Percentiles rank a stretch among this genome's conserved stretches.
phyloP scores from a whole-genome alignment of 2,797 vertebrate species.

The Cossypha polioptera region DNA sequence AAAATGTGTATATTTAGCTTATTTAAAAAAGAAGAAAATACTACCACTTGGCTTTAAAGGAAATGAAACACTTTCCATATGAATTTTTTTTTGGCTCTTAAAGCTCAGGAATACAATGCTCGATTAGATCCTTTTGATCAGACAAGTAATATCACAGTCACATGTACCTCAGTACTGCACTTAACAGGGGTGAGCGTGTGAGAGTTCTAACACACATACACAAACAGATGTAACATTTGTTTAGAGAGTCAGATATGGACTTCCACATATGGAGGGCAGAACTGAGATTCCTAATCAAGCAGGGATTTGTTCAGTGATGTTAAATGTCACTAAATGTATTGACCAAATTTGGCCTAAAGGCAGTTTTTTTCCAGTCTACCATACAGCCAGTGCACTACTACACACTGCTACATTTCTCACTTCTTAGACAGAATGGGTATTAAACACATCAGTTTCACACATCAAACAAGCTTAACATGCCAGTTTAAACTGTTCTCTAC shows the following conservation, averaged over 20 bases:
- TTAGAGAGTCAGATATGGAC: not conserved
- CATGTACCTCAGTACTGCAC: not conserved
- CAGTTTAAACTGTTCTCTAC: not conserved
- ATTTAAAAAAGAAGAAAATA: constrained; percentile 12
- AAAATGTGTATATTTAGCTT: constrained; percentile 12
- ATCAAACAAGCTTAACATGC: not conserved
- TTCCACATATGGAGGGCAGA: not conserved
- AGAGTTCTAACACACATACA: not conserved
- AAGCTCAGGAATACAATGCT: not conserved
- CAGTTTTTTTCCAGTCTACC: not conserved
- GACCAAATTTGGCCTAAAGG: not conserved
- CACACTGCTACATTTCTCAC: not conserved
- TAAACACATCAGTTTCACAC: not conserved
- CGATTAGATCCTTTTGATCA: constrained; percentile 58
- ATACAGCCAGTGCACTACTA: not conserved
- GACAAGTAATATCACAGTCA: not conserved
- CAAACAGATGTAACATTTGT: not conserved
- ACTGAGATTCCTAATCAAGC: not conserved
- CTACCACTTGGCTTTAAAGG: constrained; percentile 40
- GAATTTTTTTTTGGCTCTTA: constrained; percentile 22
- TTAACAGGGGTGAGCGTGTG: not conserved
- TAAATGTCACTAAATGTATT: not conserved
- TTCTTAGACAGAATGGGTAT: not conserved
- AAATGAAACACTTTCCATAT: constrained; percentile 68
- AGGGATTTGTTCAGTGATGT: not conserved